A percentile compares a stretch with the other conserved stretches of the same genome.
Evolutionary conservation across 2,797 vertebrate genomes (phyloP).

Genomic region (Pogoniulus pusillus): DNA sequence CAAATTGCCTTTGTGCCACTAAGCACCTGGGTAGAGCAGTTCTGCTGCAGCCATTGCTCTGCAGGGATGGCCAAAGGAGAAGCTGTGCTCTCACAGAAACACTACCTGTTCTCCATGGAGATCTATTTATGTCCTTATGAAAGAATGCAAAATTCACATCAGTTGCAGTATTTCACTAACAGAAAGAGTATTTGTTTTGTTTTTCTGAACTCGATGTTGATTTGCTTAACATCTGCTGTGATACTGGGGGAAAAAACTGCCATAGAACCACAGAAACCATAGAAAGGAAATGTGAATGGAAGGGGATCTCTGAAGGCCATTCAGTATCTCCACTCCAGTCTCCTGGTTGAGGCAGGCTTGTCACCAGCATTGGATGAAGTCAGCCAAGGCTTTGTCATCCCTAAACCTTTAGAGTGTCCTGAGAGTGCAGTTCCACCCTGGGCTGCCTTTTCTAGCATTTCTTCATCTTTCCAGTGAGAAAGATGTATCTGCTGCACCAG

Average conservation of each 20-base stretch:
- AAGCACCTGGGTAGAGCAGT: background rate
- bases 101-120: background rate
- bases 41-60: background rate
- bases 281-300: background rate
- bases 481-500: background rate
- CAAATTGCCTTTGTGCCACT: background rate
- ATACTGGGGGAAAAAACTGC: background rate
- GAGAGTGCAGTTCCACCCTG: background rate
- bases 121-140: background rate
- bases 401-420: background rate
- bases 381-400: background rate
- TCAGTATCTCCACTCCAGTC: background rate
- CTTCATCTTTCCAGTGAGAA: background rate
- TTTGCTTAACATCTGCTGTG: slow-evolving; percentile 3
- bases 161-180: background rate
- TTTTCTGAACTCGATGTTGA: slow-evolving; percentile 11
- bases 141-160: background rate
- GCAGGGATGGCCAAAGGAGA: background rate
- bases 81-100: background rate
- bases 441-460: background rate
- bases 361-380: background rate
- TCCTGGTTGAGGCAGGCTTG: background rate
- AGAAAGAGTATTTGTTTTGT: background rate
- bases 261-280: background rate
- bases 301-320: background rate